Base-by-base conservation (phyloP, 1,140 invertebrate species). In the Drosophila simulans region DNA sequence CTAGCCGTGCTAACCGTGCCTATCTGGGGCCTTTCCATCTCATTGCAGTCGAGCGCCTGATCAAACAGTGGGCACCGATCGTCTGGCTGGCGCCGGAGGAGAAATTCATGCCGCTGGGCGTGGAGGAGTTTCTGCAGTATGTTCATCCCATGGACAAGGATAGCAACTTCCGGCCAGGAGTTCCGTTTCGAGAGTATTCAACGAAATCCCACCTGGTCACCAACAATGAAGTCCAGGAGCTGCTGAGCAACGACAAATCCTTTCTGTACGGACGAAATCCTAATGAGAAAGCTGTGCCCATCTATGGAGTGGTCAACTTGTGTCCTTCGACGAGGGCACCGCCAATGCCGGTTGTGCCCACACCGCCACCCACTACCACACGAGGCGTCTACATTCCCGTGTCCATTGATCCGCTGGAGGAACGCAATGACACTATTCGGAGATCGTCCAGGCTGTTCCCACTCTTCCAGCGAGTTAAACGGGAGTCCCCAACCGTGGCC, bases 41-140 rank as follows among this genome's bases (percentile, higher is more conserved):
- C 55, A 43, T 77, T 73, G 37, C 81, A 94, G 94, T 94, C 54
- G 93, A 92, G 74, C 88, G 78, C 45, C 65, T 94, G 15, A 93
- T 94, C 53, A 92, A 83, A 57, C 92, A 93, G 83, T 95, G 95
- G 95, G 93, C 95, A 2, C 95, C 95, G 5, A 86, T 95, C n/a
- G 93, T 95, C 25, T 95, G 94, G 94, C 90, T 95, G 34, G 94
- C 94, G 49, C 94, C 94, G 7, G 93, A 94, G 51, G 95, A 95
- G 90, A 93, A 93, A 91, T 95, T 94, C 65, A 92, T 95, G 79
- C 95, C 95, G 0, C 90, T 94, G 48, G 93, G 93, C 63, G 94
- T 95, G 11, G 93, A 94, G 45, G 93, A 94, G 60, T 95, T 95
- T 78, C 85, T 95, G 13, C 85, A 93, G 56, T 92, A 95, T 81